Evolutionary conservation across 2,888 invertebrate species (phyloP), one percentile per base, ranked within the genome.

Genomic region (Therioaphis trifolii): DNA sequence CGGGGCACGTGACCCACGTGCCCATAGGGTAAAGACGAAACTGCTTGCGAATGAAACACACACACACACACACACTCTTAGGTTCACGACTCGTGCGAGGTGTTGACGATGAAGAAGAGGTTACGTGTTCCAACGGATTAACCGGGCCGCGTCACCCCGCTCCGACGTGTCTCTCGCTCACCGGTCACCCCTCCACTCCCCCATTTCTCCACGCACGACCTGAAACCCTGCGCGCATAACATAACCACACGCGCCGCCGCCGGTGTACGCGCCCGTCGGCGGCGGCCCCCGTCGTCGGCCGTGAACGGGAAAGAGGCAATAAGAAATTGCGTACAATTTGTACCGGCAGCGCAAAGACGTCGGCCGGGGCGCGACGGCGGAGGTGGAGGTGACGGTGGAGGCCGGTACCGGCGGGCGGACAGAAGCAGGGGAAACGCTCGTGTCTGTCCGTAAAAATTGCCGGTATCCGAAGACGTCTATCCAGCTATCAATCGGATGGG

Each of bases 391-490:
- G 71, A 5, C n/a, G 69, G 61, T n/a, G 55, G 68, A 35, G 24
- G 77, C n/a, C n/a, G n/a, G n/a, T n/a, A n/a, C n/a, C n/a, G n/a
- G n/a, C n/a, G n/a, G n/a, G n/a, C n/a, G n/a, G n/a, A n/a, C n/a
- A n/a, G n/a, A n/a, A n/a, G n/a, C n/a, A n/a, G 66, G 12, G 35
- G 43, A 63, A 61, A 61, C 72, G 69, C 61, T 61, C 80, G 80
- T 24, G 80, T 71, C 79, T 79, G 79, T 61, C 80, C 80, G 80
- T 80, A 80, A 80, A 80, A 80, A 80, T 80, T 80, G 80, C 80
- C 80, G 71, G 80, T 80, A 80, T 55, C 61, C 80, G 80, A 72
- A 80, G 80, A 80, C 80, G 80, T 80, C 80, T 80, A 80, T 80
- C 80, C 46, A 12, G 71, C 80, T 80, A 80, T 80, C 80, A 80